Percentiles rank a stretch among this genome's conserved stretches.
phyloP scores from a whole-genome alignment of 2,113 vertebrate genomes.

The Ciconia boyciana region DNA sequence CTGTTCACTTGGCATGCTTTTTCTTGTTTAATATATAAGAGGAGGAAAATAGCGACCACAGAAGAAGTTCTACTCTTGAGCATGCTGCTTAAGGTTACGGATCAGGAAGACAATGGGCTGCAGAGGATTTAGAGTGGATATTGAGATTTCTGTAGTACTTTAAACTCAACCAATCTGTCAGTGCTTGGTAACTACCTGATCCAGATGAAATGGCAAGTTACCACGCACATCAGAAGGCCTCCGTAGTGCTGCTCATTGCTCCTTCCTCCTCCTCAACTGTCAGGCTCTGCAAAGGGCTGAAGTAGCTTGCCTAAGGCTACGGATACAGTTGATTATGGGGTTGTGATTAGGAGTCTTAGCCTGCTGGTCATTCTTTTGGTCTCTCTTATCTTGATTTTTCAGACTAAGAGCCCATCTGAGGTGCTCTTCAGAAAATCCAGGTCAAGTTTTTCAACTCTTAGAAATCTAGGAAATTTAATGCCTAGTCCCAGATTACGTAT shows the following conservation, averaged over 20 bases:
- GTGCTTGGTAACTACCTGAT: not conserved
- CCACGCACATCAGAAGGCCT: not conserved
- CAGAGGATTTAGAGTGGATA: not conserved
- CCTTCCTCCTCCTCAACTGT: not conserved
- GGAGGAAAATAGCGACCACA: not conserved
- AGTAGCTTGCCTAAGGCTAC: not conserved
- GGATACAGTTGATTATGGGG: not conserved
- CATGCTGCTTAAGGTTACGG: not conserved
- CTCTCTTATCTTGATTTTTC: not conserved
- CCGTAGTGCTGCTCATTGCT: not conserved
- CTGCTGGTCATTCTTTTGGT: not conserved
- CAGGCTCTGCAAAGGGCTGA: not conserved
- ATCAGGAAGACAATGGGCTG: not conserved
- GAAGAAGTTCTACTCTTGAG: not conserved
- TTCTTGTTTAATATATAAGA: not conserved
- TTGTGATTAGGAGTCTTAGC: not conserved
- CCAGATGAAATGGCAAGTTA: not conserved
- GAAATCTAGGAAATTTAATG: not conserved
- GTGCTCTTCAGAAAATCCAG: not conserved
- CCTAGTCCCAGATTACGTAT: not conserved
- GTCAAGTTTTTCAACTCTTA: not conserved
- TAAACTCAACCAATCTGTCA: not conserved
- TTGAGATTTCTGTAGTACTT: not conserved
- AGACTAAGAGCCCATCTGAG: not conserved
- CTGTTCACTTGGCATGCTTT: not conserved